A percentile compares a stretch with the other conserved stretches of the same genome.
Conservation (phyloP, 2,797 vertebrate genomes). For the Helicolenus hilgendorfi region DNA sequence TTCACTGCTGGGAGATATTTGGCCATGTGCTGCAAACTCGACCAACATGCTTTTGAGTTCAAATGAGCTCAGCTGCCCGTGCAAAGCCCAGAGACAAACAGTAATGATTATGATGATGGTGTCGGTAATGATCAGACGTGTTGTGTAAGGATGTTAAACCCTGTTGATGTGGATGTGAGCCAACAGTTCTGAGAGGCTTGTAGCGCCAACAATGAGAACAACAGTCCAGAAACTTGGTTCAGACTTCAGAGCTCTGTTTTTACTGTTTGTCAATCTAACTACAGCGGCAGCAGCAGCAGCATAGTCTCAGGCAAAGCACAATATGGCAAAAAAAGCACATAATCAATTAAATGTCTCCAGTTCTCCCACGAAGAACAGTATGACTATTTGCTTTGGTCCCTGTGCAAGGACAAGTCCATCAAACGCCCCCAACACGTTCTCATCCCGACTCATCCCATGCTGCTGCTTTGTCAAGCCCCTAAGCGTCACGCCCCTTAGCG, state of each 20-base stretch:
- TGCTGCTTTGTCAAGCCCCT: too few relatives aligned
- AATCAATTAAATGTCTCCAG: background rate
- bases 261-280: background rate
- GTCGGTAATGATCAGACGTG: constrained; percentile 16
- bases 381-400: background rate
- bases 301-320: background rate
- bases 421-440: background rate
- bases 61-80: background rate
- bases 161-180: background rate
- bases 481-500: too few relatives aligned
- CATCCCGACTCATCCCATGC: too few relatives aligned
- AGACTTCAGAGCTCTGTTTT: background rate
- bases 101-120: background rate
- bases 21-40: background rate
- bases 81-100: background rate
- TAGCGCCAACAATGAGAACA: background rate
- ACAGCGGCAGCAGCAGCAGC: background rate
- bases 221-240: background rate
- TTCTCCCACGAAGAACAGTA: background rate
- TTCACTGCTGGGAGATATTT: background rate
- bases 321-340: background rate
- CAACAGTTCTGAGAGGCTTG: background rate
- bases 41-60: background rate
- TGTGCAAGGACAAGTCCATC: background rate
- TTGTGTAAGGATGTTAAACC: background rate